These are phyloP conservation scores for Abrostola tripartita DNA, from an alignment of 2,888 invertebrate genomes.

Conservation along the genomic window DNA sequence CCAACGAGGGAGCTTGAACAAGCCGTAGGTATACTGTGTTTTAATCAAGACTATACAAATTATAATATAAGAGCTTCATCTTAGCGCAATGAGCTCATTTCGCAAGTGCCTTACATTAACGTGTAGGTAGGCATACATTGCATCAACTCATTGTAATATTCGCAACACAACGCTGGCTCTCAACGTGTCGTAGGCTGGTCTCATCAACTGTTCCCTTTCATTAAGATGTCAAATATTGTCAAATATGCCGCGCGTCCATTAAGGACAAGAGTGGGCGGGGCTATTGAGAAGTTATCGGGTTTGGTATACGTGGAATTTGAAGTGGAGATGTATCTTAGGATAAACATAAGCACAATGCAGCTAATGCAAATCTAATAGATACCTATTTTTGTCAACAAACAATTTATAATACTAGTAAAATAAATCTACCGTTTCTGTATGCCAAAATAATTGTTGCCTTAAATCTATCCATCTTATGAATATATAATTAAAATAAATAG, in stretches of 20 bases:
- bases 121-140: conserved; percentile 37
- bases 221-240: conserved; percentile 84
- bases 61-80: conserved; percentile 25
- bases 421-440: too few species aligned
- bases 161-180: conserved; percentile 52
- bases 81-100: conserved; percentile 46
- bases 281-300: conserved; percentile 68
- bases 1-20: too few species aligned
- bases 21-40: not conserved
- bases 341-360: not conserved
- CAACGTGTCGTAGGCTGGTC: conserved; percentile 56
- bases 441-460: too few species aligned
- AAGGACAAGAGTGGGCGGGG: conserved; percentile 73
- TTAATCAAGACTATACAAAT: conserved; percentile 25
- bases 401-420: too few species aligned
- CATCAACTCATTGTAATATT: conserved; percentile 47
- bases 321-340: conserved; percentile 47
- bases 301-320: conserved; percentile 48
- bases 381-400: too few species aligned
- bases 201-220: conserved; percentile 65
- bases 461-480: too few species aligned
- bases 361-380: not conserved
- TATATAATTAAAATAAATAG: not conserved
- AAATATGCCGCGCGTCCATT: conserved; percentile 78
- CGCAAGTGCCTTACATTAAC: conserved; percentile 30